Base-by-base conservation (phyloP, 1,140 invertebrate species). In the Eumeta japonica region DNA sequence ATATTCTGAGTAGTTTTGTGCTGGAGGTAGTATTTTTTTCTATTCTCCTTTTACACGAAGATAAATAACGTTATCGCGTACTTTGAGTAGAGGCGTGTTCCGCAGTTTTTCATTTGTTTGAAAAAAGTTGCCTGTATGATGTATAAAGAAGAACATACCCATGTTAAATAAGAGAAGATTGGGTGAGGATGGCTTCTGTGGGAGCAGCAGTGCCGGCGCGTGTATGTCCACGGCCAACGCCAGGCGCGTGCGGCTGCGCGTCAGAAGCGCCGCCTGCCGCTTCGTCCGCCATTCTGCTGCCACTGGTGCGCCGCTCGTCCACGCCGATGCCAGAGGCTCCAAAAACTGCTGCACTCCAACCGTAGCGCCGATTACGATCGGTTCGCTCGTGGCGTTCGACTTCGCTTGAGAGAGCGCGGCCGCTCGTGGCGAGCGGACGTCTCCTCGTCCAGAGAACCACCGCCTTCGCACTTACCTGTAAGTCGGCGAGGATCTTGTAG, bases 81-180 rank as follows among this genome's bases (percentile, higher is more conserved):
- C n/a, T n/a, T n/a, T n/a, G n/a, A n/a, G n/a, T n/a, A n/a, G n/a
- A n/a, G n/a, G n/a, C n/a, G n/a, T n/a, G n/a, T n/a, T n/a, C n/a
- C n/a, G n/a, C n/a, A n/a, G n/a, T n/a, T n/a, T n/a, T n/a, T n/a
- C n/a, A n/a, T n/a, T n/a, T n/a, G n/a, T n/a, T n/a, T n/a, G n/a
- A n/a, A n/a, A 9, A 27, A 27, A 9, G n/a, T n/a, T 9, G 24
- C 24, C 9, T n/a, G 3, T 3, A 20, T 13, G 16, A 17, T 29
- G 13, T 28, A 43, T 46, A 31, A 41, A 16, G 38, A 32, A 33
- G 11, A 43, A 49, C 53, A 55, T 72, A 84, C 84, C 86, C 59
- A 88, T 81, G 61, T 88, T 86, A 11, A 90, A 65, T 28, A 92
- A 80, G 28, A 93, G 63, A n/a, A 90, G 76, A 63, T 87, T 89